These are phyloP conservation scores for Idaea aversata DNA, from an alignment of 2,888 invertebrate species.

Conservation along the genomic window DNA sequence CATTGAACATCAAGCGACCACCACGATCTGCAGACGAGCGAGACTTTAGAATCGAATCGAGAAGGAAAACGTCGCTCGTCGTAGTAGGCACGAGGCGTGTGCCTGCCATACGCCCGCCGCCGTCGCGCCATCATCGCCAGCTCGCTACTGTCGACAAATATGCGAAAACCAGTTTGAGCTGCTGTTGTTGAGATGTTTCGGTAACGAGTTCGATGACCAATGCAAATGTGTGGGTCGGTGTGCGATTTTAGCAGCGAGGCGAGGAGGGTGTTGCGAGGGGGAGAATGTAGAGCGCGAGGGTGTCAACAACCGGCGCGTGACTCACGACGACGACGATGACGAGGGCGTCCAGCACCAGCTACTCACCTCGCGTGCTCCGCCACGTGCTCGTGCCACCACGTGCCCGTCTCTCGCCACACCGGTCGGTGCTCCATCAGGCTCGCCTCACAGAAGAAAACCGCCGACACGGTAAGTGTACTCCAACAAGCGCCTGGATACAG, in stretches of 20 bases:
- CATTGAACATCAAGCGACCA: slow-evolving; percentile 32
- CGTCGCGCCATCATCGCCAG: slow-evolving; percentile 24
- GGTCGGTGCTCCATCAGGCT: slow-evolving; percentile 8
- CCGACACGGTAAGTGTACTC: slow-evolving; percentile 98
- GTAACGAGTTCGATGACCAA: slow-evolving; percentile 74
- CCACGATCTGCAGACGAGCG: slow-evolving; percentile 26
- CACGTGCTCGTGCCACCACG: slow-evolving; percentile 46
- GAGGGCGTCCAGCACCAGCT: slow-evolving; percentile 16
- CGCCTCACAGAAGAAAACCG: slow-evolving; percentile 63
- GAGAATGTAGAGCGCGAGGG: slow-evolving; percentile 41
- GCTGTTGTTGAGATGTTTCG: slow-evolving; percentile 71
- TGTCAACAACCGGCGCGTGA: slow-evolving; percentile 66
- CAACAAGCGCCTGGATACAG: slow-evolving; percentile 97
- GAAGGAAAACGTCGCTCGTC: slow-evolving; percentile 52
- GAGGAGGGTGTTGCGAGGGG: slow-evolving; percentile 46
- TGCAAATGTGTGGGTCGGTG: slow-evolving; percentile 58
- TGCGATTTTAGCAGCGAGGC: slow-evolving; percentile 65
- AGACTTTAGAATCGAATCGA: slow-evolving; percentile 42
- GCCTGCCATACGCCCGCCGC: slow-evolving; percentile 21
- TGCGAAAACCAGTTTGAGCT: slow-evolving; percentile 73
- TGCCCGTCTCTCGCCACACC: slow-evolving; percentile 26
- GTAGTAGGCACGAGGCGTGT: slow-evolving; percentile 28
- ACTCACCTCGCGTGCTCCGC: slow-evolving; percentile 41
- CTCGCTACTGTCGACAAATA: slow-evolving; percentile 61
- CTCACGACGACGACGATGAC: slow-evolving; percentile 55